These are phyloP conservation scores for Planococcus citri DNA, from an alignment of 1,140 invertebrate genomes.

Conservation along the genomic window DNA sequence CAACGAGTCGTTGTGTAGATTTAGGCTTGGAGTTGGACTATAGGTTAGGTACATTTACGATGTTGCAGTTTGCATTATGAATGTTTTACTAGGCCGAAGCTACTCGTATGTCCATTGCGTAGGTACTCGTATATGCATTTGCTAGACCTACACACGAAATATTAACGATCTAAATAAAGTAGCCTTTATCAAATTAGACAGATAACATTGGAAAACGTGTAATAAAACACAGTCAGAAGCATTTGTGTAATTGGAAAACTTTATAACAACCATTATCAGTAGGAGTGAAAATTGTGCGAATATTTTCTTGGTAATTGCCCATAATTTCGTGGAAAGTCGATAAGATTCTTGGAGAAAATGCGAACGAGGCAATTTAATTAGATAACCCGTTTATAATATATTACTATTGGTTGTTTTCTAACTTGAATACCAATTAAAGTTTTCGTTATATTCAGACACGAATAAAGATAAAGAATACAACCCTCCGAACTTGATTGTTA, in stretches of 20 bases:
- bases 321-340: constrained; percentile 13
- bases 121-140: too few relatives aligned
- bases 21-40: too few relatives aligned
- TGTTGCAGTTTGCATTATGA: too few relatives aligned
- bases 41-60: too few relatives aligned
- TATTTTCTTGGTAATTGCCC: constrained; percentile 14
- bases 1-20: too few relatives aligned
- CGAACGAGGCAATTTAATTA: constrained; percentile 19
- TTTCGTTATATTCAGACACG: constrained; percentile 9
- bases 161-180: background rate
- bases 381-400: constrained; percentile 19
- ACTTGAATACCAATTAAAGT: constrained; percentile 18
- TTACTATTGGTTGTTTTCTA: constrained; percentile 5
- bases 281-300: constrained; percentile 16
- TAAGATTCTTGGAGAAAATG: constrained; percentile 14
- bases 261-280: constrained; percentile 19
- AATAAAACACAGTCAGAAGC: constrained; percentile 14
- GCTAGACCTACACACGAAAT: too few relatives aligned
- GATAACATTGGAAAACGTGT: constrained; percentile 12
- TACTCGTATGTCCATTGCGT: too few relatives aligned
- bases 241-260: constrained; percentile 20
- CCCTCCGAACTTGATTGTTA: background rate
- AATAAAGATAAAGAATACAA: constrained; percentile 8
- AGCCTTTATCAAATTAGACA: constrained; percentile 14
- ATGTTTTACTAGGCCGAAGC: too few relatives aligned